Conservation (phyloP, 2,797 vertebrate species). For the Cheirogaleus major region DNA sequence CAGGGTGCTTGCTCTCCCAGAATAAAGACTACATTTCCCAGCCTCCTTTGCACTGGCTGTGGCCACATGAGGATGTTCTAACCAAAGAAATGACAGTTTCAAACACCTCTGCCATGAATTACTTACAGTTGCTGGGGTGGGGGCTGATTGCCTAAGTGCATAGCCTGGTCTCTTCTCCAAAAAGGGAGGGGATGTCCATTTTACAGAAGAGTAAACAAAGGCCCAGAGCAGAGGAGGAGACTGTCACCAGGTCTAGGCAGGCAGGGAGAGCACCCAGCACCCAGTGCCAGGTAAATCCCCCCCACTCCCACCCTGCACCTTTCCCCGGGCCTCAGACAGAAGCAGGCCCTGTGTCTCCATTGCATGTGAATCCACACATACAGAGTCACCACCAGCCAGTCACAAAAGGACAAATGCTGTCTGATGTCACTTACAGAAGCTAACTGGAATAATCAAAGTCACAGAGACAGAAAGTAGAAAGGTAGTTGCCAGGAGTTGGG, state of each 20-base stretch:
- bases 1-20: not conserved
- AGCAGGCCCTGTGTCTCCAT: not conserved
- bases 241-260: not conserved
- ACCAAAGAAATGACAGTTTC: not conserved
- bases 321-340: no score
- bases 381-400: not conserved
- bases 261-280: not conserved
- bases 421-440: not conserved
- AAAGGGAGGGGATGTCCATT: not conserved
- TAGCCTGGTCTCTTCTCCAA: not conserved
- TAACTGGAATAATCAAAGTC: not conserved
- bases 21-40: not conserved
- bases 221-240: not conserved
- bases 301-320: no score
- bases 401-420: not conserved
- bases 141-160: not conserved
- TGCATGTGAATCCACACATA: accelerated
- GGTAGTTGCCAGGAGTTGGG: no score
- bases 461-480: not conserved
- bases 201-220: not conserved
- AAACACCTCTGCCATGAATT: not conserved
- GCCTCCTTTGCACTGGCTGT: not conserved
- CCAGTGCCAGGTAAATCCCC: no score
- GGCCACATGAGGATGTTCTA: accelerated
- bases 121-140: not conserved